A percentile compares a stretch with the other conserved stretches of the same genome.
phyloP scores from a whole-genome alignment of 2,113 vertebrate genomes.

The Ramphastos sulfuratus region DNA sequence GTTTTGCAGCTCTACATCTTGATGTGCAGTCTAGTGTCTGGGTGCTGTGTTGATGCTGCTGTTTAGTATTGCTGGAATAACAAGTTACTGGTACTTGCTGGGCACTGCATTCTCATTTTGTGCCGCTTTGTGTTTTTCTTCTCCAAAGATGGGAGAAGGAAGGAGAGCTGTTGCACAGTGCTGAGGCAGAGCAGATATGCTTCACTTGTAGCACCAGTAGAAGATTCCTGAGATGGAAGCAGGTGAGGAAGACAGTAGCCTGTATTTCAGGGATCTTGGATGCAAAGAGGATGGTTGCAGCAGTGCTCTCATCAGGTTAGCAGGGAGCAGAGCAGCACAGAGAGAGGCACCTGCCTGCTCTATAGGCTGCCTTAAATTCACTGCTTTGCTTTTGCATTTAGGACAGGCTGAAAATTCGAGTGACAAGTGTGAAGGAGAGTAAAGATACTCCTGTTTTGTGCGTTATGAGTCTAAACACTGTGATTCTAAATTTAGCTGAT shows the following conservation, averaged over 20 bases:
- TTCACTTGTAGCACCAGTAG: fast-evolving
- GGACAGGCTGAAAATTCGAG: background rate
- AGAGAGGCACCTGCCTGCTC: background rate
- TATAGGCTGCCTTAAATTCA: background rate
- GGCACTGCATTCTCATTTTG: background rate
- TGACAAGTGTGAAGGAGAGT: background rate
- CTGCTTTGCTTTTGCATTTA: background rate
- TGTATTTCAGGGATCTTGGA: background rate
- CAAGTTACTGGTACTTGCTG: background rate
- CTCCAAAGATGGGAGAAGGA: background rate
- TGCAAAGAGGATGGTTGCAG: background rate
- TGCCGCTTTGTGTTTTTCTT: background rate
- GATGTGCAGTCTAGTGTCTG: background rate
- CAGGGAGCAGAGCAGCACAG: background rate
- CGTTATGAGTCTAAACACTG: background rate
- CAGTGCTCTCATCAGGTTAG: background rate
- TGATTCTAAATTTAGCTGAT: background rate
- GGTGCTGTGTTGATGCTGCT: background rate
- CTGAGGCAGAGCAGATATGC: background rate
- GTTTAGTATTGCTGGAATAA: background rate
- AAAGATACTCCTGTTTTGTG: background rate
- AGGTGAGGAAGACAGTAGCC: background rate
- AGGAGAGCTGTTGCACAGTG: background rate
- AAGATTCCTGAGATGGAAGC: background rate
- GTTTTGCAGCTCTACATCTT: background rate